phyloP scores from a whole-genome alignment of 37 sponge, comb jelly and placozoan species.

The Haliclona indistincta region DNA sequence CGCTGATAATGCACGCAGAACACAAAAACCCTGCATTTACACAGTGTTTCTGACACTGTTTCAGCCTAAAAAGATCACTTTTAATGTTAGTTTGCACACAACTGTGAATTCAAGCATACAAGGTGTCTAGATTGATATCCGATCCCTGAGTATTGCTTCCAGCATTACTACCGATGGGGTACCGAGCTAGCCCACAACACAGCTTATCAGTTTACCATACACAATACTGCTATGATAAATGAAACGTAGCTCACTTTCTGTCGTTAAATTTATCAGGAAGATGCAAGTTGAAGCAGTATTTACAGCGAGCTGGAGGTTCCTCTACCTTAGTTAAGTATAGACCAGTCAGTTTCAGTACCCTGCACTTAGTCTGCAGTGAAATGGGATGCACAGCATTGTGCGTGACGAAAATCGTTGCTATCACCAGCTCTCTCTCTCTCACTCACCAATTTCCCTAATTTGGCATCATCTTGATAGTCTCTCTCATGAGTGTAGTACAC shows the following conservation, averaged over 20 bases:
- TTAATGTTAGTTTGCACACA: no score
- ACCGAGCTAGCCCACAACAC: no score
- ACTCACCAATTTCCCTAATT: slow-evolving; percentile 31
- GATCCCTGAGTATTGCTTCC: no score
- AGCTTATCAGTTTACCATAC: no score
- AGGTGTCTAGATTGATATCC: no score
- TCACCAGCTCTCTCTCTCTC: background rate
- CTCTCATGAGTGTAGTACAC: slow-evolving; percentile 55
- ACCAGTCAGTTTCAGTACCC: slow-evolving; percentile 17
- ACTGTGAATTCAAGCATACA: no score
- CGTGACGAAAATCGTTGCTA: background rate
- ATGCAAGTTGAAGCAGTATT: slow-evolving; percentile 45
- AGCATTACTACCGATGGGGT: no score
- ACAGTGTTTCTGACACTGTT: no score
- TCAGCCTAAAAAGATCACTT: no score
- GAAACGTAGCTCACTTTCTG: slow-evolving; percentile 36
- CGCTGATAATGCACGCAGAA: no score
- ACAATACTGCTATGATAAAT: background rate
- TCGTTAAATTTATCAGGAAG: slow-evolving; percentile 41
- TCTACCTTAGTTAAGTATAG: slow-evolving; percentile 41
- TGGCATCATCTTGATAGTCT: slow-evolving; percentile 46
- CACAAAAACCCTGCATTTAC: no score
- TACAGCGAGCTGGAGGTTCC: background rate
- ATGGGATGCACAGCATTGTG: background rate
- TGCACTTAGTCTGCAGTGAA: slow-evolving; percentile 10